A percentile compares a stretch with the other conserved stretches of the same genome.
Evolutionary conservation across 2,113 vertebrate genomes (phyloP).

Genomic region (Callionymus lyra): DNA sequence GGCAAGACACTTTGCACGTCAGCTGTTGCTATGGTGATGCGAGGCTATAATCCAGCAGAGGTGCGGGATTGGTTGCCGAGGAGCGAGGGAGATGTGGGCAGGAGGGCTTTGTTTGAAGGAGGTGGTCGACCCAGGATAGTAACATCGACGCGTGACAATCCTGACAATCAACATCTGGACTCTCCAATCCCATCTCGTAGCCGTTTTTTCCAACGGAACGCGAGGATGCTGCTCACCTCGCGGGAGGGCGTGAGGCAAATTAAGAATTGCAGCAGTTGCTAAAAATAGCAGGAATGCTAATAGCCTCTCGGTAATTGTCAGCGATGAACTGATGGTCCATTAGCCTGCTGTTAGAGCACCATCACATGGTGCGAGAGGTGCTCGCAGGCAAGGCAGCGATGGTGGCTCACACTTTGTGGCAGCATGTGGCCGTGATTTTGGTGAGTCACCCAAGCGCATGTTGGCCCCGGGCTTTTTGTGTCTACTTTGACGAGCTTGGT

Average conservation of each 20-base stretch:
- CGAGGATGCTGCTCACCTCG: not conserved
- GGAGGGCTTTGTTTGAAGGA: conserved; percentile 30
- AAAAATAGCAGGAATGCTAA: conserved; percentile 42
- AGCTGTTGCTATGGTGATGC: conserved; percentile 72
- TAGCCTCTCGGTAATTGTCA: conserved; percentile 15
- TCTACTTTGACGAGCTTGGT: conserved; percentile 34
- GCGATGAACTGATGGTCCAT: conserved; percentile 25
- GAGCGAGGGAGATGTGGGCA: conserved; percentile 35
- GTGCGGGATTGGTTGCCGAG: conserved; percentile 49
- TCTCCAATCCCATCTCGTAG: not conserved
- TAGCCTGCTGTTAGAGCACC: conserved; percentile 33
- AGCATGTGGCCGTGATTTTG: conserved; percentile 23
- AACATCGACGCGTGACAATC: conserved; percentile 43
- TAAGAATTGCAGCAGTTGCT: conserved; percentile 21
- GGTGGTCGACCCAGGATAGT: conserved; percentile 40
- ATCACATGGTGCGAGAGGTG: conserved; percentile 20
- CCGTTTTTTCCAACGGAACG: no score
- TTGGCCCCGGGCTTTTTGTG: conserved; percentile 34
- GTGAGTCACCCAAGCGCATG: conserved; percentile 29
- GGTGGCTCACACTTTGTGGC: conserved; percentile 23
- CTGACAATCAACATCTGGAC: conserved; percentile 31
- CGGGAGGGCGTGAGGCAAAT: conserved; percentile 19
- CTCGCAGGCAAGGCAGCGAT: conserved; percentile 22
- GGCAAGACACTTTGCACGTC: conserved; percentile 61
- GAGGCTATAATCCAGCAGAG: conserved; percentile 44